Evolutionary conservation across 2,888 invertebrate genomes (phyloP), one percentile per base, ranked within the genome.

Genomic region (Lobophora halterata): DNA sequence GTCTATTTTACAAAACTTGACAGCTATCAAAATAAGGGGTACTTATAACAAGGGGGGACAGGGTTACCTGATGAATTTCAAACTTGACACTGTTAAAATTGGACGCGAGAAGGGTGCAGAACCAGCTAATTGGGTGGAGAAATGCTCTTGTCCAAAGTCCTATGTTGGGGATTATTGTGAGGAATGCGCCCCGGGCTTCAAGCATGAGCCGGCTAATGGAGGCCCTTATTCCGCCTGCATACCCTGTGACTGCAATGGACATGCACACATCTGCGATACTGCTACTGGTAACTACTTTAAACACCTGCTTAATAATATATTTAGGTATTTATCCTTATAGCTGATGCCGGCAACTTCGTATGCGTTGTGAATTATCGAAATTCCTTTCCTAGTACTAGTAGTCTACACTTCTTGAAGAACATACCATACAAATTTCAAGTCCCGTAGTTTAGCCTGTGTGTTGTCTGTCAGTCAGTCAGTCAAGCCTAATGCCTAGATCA

Each of bases 101-200:
- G 94, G 95, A 0, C 91, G 93, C 0, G 93, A 94, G 14, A 82
- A 80, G 27, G 86, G 86, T 0, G 77, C 82, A 0, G 90, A 90
- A 3, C 90, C 93, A 0, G 98, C 97, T 0, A 91, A 92, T 24
- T 98, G 98, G 98, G 93, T 99, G 11, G 99, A 99, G 74, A 93
- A 93, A 64, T 99, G 99, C 67, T 92, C 93, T 1, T 99, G 99
- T 65, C 96, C 96, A 0, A 89, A 89, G 60, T 94, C 92, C 0
- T 97, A 96, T 55, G 92, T 97, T 0, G 97, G 98, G 0, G 97
- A 98, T 76, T 98, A 96, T 74, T 99, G 99, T 66, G 99, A 99
- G 77, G 97, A 97, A 1, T 99, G 99, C 71, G 95, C 95, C 0
- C 96, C 98, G 0, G 98, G 98, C 1, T 99, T 92, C 72, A 93